phyloP scores from a whole-genome alignment of 2,888 invertebrate species.

The Lampropteryx suffumata region DNA sequence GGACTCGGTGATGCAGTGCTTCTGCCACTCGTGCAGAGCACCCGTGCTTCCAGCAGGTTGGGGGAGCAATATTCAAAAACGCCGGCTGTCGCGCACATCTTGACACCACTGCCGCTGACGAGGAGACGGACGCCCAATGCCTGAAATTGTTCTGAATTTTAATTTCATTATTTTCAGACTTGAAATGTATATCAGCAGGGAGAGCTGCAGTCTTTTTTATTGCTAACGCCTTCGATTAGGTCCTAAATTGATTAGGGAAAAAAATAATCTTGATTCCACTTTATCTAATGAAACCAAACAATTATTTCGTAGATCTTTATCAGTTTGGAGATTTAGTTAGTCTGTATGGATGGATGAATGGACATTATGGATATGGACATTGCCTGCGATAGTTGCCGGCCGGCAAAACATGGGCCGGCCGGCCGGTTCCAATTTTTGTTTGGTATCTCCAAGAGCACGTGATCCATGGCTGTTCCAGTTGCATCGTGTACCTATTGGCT shows the following conservation, averaged over 20 bases:
- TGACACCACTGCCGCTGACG: conserved; percentile 53
- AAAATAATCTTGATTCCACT: no score
- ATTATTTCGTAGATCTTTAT: not conserved
- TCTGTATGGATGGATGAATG: no score
- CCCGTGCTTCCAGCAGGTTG: conserved; percentile 90
- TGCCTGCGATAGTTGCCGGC: conserved; percentile 30
- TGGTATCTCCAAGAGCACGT: conserved; percentile 47
- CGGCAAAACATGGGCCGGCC: conserved; percentile 42
- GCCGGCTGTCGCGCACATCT: conserved; percentile 24
- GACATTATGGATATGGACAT: no score
- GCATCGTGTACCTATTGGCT: conserved; percentile 10
- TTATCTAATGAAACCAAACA: no score
- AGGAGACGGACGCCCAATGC: conserved; percentile 57
- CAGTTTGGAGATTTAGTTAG: no score
- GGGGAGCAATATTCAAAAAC: conserved; percentile 44
- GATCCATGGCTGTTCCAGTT: conserved; percentile 36
- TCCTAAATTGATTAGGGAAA: no score
- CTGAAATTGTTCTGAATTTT: conserved; percentile 23
- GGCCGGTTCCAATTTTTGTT: conserved; percentile 42
- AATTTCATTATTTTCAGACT: not conserved
- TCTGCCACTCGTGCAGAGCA: conserved; percentile 96
- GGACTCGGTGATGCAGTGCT: conserved; percentile 96
- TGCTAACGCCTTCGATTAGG: no score
- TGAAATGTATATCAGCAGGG: no score
- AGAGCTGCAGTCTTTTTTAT: no score